Conservation (phyloP, 2,888 invertebrate genomes). For the Caenorhabditis sp. region DNA sequence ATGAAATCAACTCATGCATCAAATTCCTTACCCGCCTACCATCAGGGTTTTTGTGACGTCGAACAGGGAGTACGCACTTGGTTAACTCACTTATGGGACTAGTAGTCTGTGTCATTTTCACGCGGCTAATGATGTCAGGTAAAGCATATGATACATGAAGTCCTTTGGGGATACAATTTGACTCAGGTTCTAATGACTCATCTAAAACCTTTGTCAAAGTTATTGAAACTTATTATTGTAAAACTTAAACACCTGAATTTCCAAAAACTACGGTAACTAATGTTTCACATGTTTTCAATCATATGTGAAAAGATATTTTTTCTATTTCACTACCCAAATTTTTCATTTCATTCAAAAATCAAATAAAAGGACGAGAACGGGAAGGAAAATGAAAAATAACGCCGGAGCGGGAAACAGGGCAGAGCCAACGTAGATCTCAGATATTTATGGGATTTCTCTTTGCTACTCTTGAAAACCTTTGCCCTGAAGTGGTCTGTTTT, state of each 20-base stretch:
- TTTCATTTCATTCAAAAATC: not conserved
- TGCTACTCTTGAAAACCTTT: not conserved
- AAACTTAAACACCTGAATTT: too few relatives aligned
- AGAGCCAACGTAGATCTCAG: slow-evolving; percentile 6
- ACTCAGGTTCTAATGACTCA: too few relatives aligned
- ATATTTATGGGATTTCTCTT: slow-evolving; percentile 41
- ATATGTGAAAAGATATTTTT: not conserved
- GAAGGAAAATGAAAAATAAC: slow-evolving; percentile 1
- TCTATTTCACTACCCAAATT: too few relatives aligned
- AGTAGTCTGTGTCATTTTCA: slow-evolving; percentile 9
- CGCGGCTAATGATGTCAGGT: not conserved
- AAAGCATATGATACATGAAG: not conserved
- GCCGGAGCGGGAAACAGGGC: not conserved
- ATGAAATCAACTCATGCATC: slow-evolving; percentile 37
- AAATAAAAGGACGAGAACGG: slow-evolving; percentile 1
- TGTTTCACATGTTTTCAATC: not conserved
- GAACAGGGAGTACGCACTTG: not conserved
- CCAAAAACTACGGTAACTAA: not conserved
- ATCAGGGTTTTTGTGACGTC: slow-evolving; percentile 37
- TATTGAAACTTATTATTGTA: too few relatives aligned
- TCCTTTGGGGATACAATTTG: not conserved
- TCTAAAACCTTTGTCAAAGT: too few relatives aligned
- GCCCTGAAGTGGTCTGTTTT: not conserved
- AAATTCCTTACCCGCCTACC: slow-evolving; percentile 2
- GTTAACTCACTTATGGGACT: not conserved